Evolutionary conservation across 37 sponge, comb jelly and placozoan species (phyloP).

Genomic region (Petrosia ficiformis): DNA sequence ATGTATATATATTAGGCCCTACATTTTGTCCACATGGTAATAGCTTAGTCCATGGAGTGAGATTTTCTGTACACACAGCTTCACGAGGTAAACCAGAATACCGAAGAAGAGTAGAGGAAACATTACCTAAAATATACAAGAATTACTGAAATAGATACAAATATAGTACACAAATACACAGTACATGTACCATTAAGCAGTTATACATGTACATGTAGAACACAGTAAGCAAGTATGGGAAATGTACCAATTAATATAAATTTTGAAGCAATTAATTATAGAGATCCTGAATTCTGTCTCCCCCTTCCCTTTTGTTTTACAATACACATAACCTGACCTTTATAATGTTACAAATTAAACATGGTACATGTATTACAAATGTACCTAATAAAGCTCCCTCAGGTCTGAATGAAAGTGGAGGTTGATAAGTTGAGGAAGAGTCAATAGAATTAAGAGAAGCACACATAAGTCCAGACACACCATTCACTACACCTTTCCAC

Average conservation of each 20-base stretch:
- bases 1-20: not conserved
- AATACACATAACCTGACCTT: not conserved
- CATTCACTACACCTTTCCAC: constrained; percentile 85
- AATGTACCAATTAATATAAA: too few relatives aligned
- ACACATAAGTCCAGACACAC: constrained; percentile 90
- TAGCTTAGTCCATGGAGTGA: constrained; percentile 96
- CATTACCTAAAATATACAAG: constrained; percentile 25
- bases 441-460: constrained; percentile 83
- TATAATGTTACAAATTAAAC: not conserved
- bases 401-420: constrained; percentile 67
- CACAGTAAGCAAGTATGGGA: too few relatives aligned
- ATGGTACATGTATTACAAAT: constrained; percentile 9
- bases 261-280: not conserved
- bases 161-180: too few relatives aligned
- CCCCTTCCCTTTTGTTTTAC: too few relatives aligned
- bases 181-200: too few relatives aligned
- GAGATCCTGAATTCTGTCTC: not conserved
- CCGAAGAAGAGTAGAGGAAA: constrained; percentile 47
- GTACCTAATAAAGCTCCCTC: constrained; percentile 68
- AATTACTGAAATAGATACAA: not conserved
- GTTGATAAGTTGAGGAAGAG: constrained; percentile 68
- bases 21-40: constrained; percentile 88
- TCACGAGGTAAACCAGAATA: constrained; percentile 91
- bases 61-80: constrained; percentile 96
- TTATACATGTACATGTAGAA: too few relatives aligned